Evolutionary conservation across 2,113 vertebrate species (phyloP), one percentile per base, ranked within the genome.

Genomic region (Scomber colias): DNA sequence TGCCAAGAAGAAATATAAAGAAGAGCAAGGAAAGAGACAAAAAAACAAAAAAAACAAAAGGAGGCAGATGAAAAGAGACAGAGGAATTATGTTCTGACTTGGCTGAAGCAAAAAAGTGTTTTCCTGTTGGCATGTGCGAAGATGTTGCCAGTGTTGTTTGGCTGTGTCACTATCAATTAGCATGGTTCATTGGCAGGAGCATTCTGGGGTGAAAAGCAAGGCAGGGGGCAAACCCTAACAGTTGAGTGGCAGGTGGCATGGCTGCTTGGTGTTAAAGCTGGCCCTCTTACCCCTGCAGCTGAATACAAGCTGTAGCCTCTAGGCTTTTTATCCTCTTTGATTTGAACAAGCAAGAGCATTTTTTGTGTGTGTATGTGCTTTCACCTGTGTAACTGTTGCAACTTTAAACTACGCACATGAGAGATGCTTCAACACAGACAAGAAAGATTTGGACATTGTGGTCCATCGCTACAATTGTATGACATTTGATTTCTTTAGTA

Each of bases 161-260:
- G 88, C 87, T 59, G 64, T 53, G 82, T 86, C 71, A 66, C 77
- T 86, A 81, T 85, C 77, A 86, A 88, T 93, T 91, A 92, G 82
- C 55, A 69, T 45, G 86, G 83, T 85, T 90, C 79, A 69, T 54
- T 81, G 86, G 83, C 67, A 79, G 79, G 90, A 76, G 75, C 61
- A 79, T 81, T 85, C 73, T 57, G 75, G 83, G 84, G 82, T 70
- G 82, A 86, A 79, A 84, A 53, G 73, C 14, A 7, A 82, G 54
- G 83, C 74, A 51, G 89, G 81, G 81, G 85, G 83, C 86, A 86
- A 73, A 86, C 87, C 88, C 75, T 71, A 70, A 67, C 86, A 76
- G 77, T 66, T 66, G 87, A 91, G 90, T 89, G 89, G 86, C 93
- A 92, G 90, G 88, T 93, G 93, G 91, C 79, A 63, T 80, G 75